Evolutionary conservation across 2,888 invertebrate genomes (phyloP), one percentile per base, ranked within the genome.

Genomic region (Papilio demoleus): DNA sequence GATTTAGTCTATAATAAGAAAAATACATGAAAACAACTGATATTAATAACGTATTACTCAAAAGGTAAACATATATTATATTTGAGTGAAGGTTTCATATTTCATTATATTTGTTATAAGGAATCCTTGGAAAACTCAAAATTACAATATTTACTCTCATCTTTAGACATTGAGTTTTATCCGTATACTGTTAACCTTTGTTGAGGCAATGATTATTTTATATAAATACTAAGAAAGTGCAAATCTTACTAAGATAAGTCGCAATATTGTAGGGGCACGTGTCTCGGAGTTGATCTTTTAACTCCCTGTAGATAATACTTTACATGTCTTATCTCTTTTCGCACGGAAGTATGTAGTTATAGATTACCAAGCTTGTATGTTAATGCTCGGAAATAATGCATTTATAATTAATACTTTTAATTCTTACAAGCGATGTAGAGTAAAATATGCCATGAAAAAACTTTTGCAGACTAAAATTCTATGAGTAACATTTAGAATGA

Each of bases 281-380:
- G 58, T 47, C 22, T 36, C 3, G 12, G 9, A 11, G 34, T 24
- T 47, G 14, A 65, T 65, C 58, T 65, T 59, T 58, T 45, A 42
- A 42, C 42, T 31, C 31, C 22, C 42, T 66, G 36, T 67, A 17
- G 12, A 38, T 61, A 67, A 53, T 50, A 27, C 60, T 6, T 31
- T 31, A 31, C 31, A 11, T 31, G 40, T n/a, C 60, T 67, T 67
- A 50, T 66, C 50, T 53, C n/a, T 5, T 38, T 58, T 22, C 9
- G 50, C 50, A 45, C 60, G 47, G 36, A 60, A 66, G 38, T 50
- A 14, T 17, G 45, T 27, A 38, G 47, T 61, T 40, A 50, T 1
- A 40, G 27, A 38, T 27, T 27, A n/a, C 4, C 14, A 38, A 50
- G 14, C 17, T 38, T 38, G 27, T 27, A 24, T 40, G 53, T 17